Evolutionary conservation across 1,140 invertebrate genomes (phyloP), one percentile per base, ranked within the genome.

Genomic region (Achatina immaculata): DNA sequence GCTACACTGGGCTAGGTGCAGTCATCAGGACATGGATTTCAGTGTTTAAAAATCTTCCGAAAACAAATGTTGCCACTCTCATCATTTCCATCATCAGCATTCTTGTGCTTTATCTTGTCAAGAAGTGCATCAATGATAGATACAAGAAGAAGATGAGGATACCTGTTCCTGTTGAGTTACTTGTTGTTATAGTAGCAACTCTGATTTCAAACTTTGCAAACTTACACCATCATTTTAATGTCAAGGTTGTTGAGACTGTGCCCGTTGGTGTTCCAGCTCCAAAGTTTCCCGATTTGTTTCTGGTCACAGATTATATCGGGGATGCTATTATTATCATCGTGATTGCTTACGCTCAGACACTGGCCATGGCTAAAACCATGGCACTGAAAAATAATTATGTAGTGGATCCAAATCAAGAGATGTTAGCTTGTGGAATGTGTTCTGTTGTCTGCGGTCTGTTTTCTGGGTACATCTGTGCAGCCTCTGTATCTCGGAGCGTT

Each of bases 341-440:
- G 34, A 86, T 92, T n/a, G 87, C 91, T 0, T 90, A 91, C 81
- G 89, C 90, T 58, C 88, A 88, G 36, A 84, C 84, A 11, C 77
- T 92, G 48, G 91, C 92, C 1, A 82, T 92, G 81, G 89, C 91
- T 4, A 90, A 92, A 84, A 89, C 92, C 68, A 88, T 92, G 78
- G 90, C 86, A 9, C 87, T 90, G 72, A 90, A 89, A 73, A 78
- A 88, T 48, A 84, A 87, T n/a, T 92, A 92, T 75, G 74, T 86
- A 1, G 66, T 83, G 14, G 73, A 83, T 34, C 11, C 82, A 3
- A 80, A 80, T 38, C 74, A 88, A 83, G 87, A 88, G 66, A 86
- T 88, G 85, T 81, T 88, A 45, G 85, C 85, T 6, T 86, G 81
- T 82, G 87, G 85, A 0, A 78, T 82, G 14, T 66, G 58, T 34